A percentile compares a stretch with the other conserved stretches of the same genome.
Conservation (phyloP, 2,888 invertebrate genomes). For the Drosophila subquinaria region DNA sequence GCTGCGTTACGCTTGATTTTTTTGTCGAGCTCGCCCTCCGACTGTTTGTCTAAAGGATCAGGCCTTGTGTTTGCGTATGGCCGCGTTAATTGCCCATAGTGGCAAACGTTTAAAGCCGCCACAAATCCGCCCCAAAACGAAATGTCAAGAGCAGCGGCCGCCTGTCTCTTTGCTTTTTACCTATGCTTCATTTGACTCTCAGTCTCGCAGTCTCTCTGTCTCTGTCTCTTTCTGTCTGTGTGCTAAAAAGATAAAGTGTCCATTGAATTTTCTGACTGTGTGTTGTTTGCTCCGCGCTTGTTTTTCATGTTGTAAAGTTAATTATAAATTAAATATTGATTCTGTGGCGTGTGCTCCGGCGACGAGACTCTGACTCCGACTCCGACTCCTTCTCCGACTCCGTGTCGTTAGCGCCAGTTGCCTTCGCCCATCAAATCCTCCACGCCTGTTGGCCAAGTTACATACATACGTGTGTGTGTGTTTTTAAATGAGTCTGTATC, state of each 20-base stretch:
- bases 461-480: background rate
- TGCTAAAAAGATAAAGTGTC: conserved; percentile 71
- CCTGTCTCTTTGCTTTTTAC: conserved; percentile 21
- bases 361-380: conserved; percentile 8
- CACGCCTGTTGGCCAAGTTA: conserved; percentile 27
- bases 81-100: conserved; percentile 84
- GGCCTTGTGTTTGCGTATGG: conserved; percentile 81
- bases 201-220: conserved; percentile 3
- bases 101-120: conserved; percentile 84
- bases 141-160: conserved; percentile 59
- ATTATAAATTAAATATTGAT: conserved; percentile 86
- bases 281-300: conserved; percentile 61
- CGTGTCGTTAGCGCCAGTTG: conserved; percentile 44
- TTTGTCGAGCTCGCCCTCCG: conserved; percentile 12
- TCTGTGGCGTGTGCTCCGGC: conserved; percentile 68
- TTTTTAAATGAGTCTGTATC: conserved; percentile 16
- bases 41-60: conserved; percentile 84
- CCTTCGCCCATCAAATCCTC: conserved; percentile 49
- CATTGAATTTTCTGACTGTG: conserved; percentile 3
- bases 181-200: conserved; percentile 16
- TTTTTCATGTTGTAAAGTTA: conserved; percentile 83
- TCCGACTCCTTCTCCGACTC: background rate
- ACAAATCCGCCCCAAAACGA: conserved; percentile 69
- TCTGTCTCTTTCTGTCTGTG: conserved; percentile 37
- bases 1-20: conserved; percentile 15